phyloP scores from a whole-genome alignment of 2,797 vertebrate genomes.

The Acanthiza pusilla region DNA sequence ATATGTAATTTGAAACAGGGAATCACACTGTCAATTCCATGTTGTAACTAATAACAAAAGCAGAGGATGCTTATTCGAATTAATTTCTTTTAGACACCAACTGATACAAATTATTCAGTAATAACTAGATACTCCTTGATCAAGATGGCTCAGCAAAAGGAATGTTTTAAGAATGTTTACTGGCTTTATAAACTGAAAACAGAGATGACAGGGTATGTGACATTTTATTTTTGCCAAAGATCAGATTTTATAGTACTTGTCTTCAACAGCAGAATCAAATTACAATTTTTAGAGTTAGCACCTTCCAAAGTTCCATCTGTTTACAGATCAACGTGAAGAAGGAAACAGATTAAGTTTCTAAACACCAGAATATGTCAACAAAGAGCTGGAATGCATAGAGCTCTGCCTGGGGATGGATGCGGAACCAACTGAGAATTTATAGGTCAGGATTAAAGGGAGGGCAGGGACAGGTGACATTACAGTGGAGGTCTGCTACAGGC shows the following conservation, averaged over 20 bases:
- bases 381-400: not conserved
- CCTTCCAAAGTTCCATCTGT: not conserved
- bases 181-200: not conserved
- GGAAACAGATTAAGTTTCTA: not conserved
- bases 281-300: not conserved
- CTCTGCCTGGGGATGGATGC: not conserved
- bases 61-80: not conserved
- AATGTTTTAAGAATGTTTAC: not conserved
- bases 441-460: not conserved
- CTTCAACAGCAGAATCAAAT: not conserved
- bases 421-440: accelerated
- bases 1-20: not conserved
- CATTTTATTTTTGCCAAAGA: not conserved
- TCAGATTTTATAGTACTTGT: not conserved
- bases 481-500: not conserved
- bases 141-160: not conserved
- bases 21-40: not conserved
- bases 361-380: not conserved
- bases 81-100: not conserved
- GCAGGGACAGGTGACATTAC: not conserved
- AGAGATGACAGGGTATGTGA: not conserved
- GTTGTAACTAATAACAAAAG: not conserved
- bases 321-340: not conserved
- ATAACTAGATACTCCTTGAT: not conserved
- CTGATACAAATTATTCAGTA: not conserved